phyloP scores from a whole-genome alignment of 2,797 vertebrate genomes.

The Aeoliscus strigatus region DNA sequence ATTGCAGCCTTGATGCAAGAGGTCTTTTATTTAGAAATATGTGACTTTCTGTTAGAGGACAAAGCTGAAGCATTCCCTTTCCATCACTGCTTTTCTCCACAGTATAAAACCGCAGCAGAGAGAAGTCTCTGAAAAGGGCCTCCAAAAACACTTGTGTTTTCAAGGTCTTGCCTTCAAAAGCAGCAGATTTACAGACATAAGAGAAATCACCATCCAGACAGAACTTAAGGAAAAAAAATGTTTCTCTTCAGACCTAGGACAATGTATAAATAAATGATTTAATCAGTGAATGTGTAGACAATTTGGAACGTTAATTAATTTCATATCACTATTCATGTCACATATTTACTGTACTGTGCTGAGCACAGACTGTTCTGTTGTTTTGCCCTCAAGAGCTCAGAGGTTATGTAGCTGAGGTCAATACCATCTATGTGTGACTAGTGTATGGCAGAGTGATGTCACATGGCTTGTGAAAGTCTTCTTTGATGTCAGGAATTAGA shows the following conservation, averaged over 20 bases:
- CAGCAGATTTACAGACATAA: conserved; percentile 28
- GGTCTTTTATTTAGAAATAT: conserved; percentile 69
- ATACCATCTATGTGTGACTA: conserved; percentile 44
- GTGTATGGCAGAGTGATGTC: conserved; percentile 56
- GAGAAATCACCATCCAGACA: conserved; percentile 27
- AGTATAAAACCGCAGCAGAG: conserved; percentile 50
- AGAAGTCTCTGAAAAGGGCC: conserved; percentile 60
- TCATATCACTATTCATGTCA: too few species aligned
- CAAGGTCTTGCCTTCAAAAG: conserved; percentile 54
- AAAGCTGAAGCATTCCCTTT: conserved; percentile 57
- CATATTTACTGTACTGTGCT: too few species aligned
- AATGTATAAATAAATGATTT: too few species aligned
- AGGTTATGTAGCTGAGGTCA: conserved; percentile 64
- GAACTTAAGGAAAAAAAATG: conserved; percentile 13
- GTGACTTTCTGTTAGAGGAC: conserved; percentile 57
- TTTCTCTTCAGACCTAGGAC: too few species aligned
- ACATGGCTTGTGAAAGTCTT: conserved; percentile 58
- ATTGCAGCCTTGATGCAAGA: conserved; percentile 70
- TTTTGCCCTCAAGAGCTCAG: conserved; percentile 46
- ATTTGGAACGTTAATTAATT: too few species aligned
- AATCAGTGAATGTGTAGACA: too few species aligned
- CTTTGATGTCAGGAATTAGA: conserved; percentile 61
- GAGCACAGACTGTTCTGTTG: conserved; percentile 43
- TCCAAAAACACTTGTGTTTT: conserved; percentile 55
- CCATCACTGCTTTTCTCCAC: conserved; percentile 49